Percentiles rank a stretch among this genome's conserved stretches.
Evolutionary conservation across 2,888 invertebrate genomes (phyloP).

Genomic region (Watsonalla cultraria): DNA sequence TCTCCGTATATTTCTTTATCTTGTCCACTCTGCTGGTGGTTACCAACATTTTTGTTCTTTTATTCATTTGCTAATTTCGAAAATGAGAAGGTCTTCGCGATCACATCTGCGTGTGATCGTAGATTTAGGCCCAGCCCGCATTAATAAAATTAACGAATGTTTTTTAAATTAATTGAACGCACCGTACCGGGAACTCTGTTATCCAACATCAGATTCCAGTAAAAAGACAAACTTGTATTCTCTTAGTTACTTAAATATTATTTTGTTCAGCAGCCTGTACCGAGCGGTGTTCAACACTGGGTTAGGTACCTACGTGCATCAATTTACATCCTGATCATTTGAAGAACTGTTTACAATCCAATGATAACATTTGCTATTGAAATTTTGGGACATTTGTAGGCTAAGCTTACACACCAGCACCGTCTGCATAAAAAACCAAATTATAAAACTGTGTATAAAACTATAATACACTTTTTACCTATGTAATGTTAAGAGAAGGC

Average conservation of each 20-base stretch:
- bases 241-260: neutral
- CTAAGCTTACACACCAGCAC: too few species aligned
- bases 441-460: too few species aligned
- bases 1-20: slow-evolving; percentile 78
- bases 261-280: neutral
- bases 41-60: slow-evolving; percentile 57
- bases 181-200: slow-evolving; percentile 58
- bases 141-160: slow-evolving; percentile 77
- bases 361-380: too few species aligned
- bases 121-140: slow-evolving; percentile 66
- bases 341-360: too few species aligned
- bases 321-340: too few species aligned
- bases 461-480: too few species aligned
- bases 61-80: slow-evolving; percentile 77
- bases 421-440: too few species aligned
- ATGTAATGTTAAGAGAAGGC: too few species aligned
- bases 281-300: too few species aligned
- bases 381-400: too few species aligned
- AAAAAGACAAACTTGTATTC: neutral
- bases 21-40: slow-evolving; percentile 73
- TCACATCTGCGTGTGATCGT: slow-evolving; percentile 66
- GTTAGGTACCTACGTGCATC: too few species aligned
- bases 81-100: slow-evolving; percentile 73
- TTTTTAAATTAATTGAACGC: slow-evolving; percentile 73
- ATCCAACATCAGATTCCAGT: slow-evolving; percentile 45